Evolutionary conservation across 2,888 invertebrate genomes (phyloP).

Genomic region (Drosophila trichaetosa): DNA sequence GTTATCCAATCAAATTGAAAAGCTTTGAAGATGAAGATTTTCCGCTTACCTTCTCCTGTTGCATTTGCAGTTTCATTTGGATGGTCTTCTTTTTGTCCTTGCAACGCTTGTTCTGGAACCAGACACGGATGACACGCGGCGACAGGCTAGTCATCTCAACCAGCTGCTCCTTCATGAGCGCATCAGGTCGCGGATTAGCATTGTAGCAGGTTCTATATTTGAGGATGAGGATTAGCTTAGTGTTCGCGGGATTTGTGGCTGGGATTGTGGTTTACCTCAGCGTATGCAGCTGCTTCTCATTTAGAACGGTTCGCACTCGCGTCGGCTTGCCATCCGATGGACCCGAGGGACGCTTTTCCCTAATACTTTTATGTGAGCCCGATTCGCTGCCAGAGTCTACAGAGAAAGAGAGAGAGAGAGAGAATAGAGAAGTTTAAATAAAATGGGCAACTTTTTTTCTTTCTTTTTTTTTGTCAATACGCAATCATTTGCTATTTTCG

Average conservation of each 20-base stretch:
- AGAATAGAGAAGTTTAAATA: slow-evolving; percentile 11
- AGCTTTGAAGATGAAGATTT: neutral
- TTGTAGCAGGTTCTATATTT: slow-evolving; percentile 93
- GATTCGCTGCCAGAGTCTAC: slow-evolving; percentile 97
- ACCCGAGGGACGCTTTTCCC: slow-evolving; percentile 85
- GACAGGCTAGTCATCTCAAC: slow-evolving; percentile 99
- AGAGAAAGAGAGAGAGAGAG: slow-evolving; percentile 63
- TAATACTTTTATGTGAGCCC: slow-evolving; percentile 93
- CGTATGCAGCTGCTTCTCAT: slow-evolving; percentile 99
- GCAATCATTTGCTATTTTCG: slow-evolving; percentile 56
- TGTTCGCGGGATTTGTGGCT: neutral
- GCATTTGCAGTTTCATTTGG: slow-evolving; percentile 98
- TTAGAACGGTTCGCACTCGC: slow-evolving; percentile 98
- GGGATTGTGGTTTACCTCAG: slow-evolving; percentile 87
- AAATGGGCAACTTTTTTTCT: slow-evolving; percentile 3
- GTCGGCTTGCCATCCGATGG: slow-evolving; percentile 96
- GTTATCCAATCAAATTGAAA: neutral
- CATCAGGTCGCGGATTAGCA: slow-evolving; percentile 99
- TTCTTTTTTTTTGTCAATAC: slow-evolving; percentile 21
- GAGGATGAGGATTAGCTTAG: neutral
- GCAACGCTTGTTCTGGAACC: slow-evolving; percentile 99
- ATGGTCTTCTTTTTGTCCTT: slow-evolving; percentile 99
- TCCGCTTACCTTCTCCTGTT: slow-evolving; percentile 95
- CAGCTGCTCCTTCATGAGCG: slow-evolving; percentile 99
- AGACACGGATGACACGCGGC: slow-evolving; percentile 98